These are phyloP conservation scores for Tenthredo mesomela DNA, from an alignment of 2,888 invertebrate genomes.

Conservation along the genomic window DNA sequence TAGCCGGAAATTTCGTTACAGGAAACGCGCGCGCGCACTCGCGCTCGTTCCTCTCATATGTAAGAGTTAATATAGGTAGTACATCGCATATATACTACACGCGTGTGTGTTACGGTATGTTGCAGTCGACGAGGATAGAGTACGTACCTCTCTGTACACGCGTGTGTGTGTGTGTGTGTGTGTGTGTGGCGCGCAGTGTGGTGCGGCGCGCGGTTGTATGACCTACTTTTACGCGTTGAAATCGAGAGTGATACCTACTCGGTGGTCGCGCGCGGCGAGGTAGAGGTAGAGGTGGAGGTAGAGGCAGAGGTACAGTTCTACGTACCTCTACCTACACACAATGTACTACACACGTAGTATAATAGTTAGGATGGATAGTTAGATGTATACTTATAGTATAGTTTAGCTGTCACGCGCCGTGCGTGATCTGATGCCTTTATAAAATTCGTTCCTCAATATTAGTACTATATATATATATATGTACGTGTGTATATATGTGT, in stretches of 20 bases:
- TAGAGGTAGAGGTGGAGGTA: conserved; percentile 54
- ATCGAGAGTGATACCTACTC: conserved; percentile 46
- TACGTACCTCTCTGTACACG: background rate
- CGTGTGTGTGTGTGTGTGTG: background rate
- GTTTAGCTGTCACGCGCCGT: background rate
- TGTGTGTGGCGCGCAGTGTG: background rate
- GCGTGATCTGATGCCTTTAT: background rate
- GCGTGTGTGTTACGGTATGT: background rate
- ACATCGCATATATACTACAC: background rate
- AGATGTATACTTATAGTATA: background rate
- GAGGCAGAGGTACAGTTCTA: background rate
- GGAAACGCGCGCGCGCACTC: conserved; percentile 61
- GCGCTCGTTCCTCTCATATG: background rate
- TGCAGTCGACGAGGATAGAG: background rate
- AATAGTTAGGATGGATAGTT: background rate
- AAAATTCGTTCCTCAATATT: background rate
- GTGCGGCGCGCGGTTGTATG: conserved; percentile 16
- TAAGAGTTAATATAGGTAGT: background rate
- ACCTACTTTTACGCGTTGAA: conserved; percentile 50
- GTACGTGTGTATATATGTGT: conserved; percentile 1
- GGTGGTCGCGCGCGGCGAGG: conserved; percentile 25
- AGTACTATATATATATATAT: background rate
- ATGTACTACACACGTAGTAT: background rate
- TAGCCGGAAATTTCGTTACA: conserved; percentile 75
- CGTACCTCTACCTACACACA: background rate